These are phyloP conservation scores for Rhyacophila evoluta DNA, from an alignment of 2,888 invertebrate species.

Conservation along the genomic window DNA sequence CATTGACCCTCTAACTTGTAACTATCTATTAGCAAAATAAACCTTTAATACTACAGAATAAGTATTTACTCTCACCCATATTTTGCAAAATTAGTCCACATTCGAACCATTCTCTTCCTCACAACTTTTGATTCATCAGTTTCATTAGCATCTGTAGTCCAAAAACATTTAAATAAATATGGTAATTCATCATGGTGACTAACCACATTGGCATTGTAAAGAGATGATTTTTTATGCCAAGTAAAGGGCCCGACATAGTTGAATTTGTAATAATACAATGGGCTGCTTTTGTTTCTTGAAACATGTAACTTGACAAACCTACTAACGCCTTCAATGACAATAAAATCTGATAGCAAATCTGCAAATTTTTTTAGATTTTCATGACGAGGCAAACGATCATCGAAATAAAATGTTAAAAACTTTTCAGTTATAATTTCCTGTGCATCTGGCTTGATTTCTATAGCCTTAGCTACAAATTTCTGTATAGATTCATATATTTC, in stretches of 20 bases:
- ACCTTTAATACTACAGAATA: no score
- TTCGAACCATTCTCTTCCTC: constrained; percentile 28
- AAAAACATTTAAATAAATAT: constrained; percentile 30
- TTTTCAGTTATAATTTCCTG: constrained; percentile 23
- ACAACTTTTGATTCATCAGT: constrained; percentile 26
- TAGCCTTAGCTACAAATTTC: constrained; percentile 16
- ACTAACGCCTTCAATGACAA: constrained; percentile 17
- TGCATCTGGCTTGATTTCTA: constrained; percentile 2
- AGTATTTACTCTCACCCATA: constrained; percentile 22
- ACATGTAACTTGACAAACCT: constrained; percentile 20
- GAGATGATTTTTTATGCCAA: background rate
- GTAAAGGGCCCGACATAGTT: constrained; percentile 27
- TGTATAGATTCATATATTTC: background rate
- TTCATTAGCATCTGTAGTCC: background rate
- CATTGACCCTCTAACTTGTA: no score
- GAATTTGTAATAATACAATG: constrained; percentile 28
- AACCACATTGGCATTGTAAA: background rate
- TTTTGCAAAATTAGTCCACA: constrained; percentile 32
- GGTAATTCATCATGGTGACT: constrained; percentile 27
- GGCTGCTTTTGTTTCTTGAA: background rate
- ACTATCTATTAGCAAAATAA: no score
- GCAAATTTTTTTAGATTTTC: constrained; percentile 23
- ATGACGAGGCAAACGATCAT: background rate
- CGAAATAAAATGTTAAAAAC: constrained; percentile 26
- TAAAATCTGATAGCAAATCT: constrained; percentile 16